Conservation (phyloP, 2,888 invertebrate species). For the Ectemnius continuus region DNA sequence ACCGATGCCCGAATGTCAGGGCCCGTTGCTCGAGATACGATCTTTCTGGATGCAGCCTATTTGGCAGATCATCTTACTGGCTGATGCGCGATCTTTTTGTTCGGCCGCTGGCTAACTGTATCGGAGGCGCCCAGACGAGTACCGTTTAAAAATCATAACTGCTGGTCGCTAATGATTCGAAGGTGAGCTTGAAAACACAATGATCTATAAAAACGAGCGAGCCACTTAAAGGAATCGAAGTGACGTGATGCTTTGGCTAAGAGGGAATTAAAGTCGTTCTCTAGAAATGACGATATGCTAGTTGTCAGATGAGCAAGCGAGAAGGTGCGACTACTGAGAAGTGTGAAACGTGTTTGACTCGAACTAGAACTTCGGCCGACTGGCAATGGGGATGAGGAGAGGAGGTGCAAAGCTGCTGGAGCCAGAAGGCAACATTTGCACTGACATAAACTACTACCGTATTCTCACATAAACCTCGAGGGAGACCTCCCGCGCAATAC, state of each 20-base stretch:
- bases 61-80: not conserved
- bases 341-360: slow-evolving; percentile 34
- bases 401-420: slow-evolving; percentile 42
- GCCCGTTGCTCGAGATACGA: not conserved
- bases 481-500: slow-evolving; percentile 42
- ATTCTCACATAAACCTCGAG: slow-evolving; percentile 41
- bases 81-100: not conserved
- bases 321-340: too few species aligned
- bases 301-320: too few species aligned
- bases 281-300: too few species aligned
- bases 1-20: not conserved
- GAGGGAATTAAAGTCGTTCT: too few species aligned
- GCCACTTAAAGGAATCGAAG: too few species aligned
- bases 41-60: not conserved
- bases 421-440: slow-evolving; percentile 54
- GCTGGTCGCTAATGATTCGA: not conserved
- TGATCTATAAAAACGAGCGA: too few species aligned
- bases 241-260: too few species aligned
- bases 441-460: slow-evolving; percentile 33
- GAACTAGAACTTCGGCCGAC: slow-evolving; percentile 45
- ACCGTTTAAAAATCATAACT: slow-evolving; percentile 6
- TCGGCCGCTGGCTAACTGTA: not conserved
- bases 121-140: not conserved
- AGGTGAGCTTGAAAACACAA: not conserved
- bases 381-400: slow-evolving; percentile 40